These are phyloP conservation scores for Carlito syrichta DNA, from an alignment of 2,113 vertebrate species.

Conservation along the genomic window DNA sequence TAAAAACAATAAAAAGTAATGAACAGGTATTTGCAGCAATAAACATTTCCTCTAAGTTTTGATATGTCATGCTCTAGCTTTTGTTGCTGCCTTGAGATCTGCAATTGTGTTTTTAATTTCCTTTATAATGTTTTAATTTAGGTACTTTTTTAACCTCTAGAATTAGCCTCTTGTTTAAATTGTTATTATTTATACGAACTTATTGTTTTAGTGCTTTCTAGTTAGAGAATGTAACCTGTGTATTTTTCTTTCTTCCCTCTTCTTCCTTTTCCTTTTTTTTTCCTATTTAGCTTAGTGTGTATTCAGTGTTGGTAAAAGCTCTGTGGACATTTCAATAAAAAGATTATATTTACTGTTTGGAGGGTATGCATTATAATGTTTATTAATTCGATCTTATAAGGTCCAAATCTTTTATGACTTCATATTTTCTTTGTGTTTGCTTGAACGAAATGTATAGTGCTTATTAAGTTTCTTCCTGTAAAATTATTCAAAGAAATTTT, in stretches of 20 bases:
- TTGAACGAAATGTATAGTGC: background rate
- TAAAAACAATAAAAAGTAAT: too few species aligned
- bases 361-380: background rate
- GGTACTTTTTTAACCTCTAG: background rate
- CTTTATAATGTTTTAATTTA: background rate
- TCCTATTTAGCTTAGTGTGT: background rate
- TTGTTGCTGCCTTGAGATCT: background rate
- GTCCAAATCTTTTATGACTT: background rate
- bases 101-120: background rate
- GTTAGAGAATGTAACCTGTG: background rate
- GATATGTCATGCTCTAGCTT: background rate
- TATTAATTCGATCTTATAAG: background rate
- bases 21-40: background rate
- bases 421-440: background rate
- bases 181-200: background rate
- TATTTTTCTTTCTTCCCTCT: background rate
- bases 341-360: background rate
- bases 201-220: background rate
- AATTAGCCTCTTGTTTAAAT: background rate
- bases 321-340: background rate
- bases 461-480: background rate
- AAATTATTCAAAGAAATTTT: background rate
- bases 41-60: background rate
- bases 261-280: background rate
- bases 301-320: background rate